phyloP scores from a whole-genome alignment of 1,140 invertebrate species.

The Solenopsis invicta region DNA sequence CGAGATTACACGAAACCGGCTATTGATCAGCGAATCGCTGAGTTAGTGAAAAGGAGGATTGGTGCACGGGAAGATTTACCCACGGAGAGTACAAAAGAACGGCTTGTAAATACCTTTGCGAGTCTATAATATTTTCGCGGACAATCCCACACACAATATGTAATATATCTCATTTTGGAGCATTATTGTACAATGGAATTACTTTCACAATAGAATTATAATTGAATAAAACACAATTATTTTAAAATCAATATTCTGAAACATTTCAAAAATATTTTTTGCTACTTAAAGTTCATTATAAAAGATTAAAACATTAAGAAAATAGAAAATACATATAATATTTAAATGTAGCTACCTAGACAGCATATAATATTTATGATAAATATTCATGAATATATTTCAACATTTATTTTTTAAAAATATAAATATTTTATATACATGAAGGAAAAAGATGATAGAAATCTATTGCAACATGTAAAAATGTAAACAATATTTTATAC shows the following conservation, averaged over 20 bases:
- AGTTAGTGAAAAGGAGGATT: slow-evolving; percentile 78
- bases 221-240: neutral
- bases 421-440: too few relatives aligned
- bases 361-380: too few relatives aligned
- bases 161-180: neutral
- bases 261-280: neutral
- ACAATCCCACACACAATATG: neutral
- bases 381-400: too few relatives aligned
- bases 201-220: too few relatives aligned
- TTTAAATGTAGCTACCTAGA: too few relatives aligned
- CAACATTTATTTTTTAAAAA: too few relatives aligned
- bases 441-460: too few relatives aligned
- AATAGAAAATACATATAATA: neutral
- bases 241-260: neutral
- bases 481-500: too few relatives aligned
- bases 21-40: slow-evolving; percentile 77
- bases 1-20: slow-evolving; percentile 80
- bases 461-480: too few relatives aligned
- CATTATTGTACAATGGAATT: neutral
- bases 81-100: slow-evolving; percentile 74
- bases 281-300: neutral
- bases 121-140: neutral
- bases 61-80: slow-evolving; percentile 66
- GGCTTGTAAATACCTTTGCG: slow-evolving; percentile 72
- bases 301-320: neutral